Percentiles rank a stretch among this genome's conserved stretches.
These are phyloP conservation scores for Physella acuta DNA, from an alignment of 1,140 invertebrate genomes.

Conservation along the genomic window DNA sequence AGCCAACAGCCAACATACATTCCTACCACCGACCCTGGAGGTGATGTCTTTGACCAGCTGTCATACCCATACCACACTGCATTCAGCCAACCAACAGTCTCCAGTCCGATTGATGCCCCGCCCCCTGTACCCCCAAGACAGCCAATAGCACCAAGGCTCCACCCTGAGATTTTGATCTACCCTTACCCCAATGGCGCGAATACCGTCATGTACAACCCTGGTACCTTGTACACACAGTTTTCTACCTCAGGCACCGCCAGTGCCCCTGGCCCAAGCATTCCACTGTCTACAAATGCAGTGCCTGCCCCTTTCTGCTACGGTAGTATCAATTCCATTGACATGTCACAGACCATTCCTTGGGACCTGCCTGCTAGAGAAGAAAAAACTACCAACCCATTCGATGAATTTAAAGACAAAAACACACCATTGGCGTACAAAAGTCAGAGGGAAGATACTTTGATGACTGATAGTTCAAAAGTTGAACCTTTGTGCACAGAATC, in stretches of 20 bases:
- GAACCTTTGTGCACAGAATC: conserved; percentile 1
- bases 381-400: neutral
- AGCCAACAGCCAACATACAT: conserved; percentile 17
- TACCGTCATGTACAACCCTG: neutral
- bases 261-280: neutral
- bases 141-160: too few species aligned
- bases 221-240: neutral
- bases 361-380: neutral
- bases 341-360: neutral
- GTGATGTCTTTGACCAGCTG: conserved; percentile 1
- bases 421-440: too few species aligned
- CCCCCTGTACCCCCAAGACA: too few species aligned
- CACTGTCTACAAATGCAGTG: neutral
- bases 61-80: conserved; percentile 8
- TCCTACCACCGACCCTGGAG: conserved; percentile 17
- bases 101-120: neutral
- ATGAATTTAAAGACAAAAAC: neutral
- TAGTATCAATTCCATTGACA: neutral
- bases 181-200: neutral
- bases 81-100: neutral
- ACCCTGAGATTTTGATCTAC: too few species aligned
- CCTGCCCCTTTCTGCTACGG: neutral
- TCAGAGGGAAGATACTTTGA: neutral
- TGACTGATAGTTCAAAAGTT: neutral
- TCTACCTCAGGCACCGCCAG: neutral